Base-by-base conservation (phyloP, 2,888 invertebrate genomes). In the Protophormia terraenovae region DNA sequence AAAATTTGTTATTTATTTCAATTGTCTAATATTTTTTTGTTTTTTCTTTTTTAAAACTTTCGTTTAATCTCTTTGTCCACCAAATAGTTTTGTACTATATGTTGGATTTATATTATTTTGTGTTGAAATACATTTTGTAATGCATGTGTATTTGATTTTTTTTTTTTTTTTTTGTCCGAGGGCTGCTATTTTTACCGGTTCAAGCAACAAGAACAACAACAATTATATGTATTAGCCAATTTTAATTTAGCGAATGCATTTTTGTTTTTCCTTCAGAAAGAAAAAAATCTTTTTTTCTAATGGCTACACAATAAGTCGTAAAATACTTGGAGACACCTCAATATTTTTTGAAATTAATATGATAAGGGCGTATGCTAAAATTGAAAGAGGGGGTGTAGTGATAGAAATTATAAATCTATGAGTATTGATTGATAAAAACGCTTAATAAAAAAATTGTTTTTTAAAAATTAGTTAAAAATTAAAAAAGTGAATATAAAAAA, bases 141-240 rank as follows among this genome's bases (percentile, higher is more conserved):
- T 88, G 88, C 87, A 88, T 86, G 88, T 86, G 88, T 87, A 84
- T 88, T 88, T 69, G 19, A 14, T 79, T 62, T 60, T 45, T 67
- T 81, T 55, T 66, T 64, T 75, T 82, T 64, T 62, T 84, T 90
- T 89, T 90, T 91, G 89, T 91, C 91, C 92, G 92, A 91, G 92
- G 92, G 92, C 91, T 92, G 91, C 91, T 92, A 92, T 92, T 92
- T 92, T 89, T 90, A 91, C 90, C 89, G 89, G 87, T 89, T 85
- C 71, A 82, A 66, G 24, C 85, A 80, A 76, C 76, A 81, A 80
- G 67, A 81, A 75, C 55, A 81, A 80, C 72, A 81, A 75, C 55
- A 80, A 85, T 45, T 58, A 27, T 64, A 66, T 82, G 24, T 85
- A 71, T 82, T 64, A 85, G 85, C 85, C 85, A 85, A 85, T 71